A percentile compares a stretch with the other conserved stretches of the same genome.
Conservation (phyloP, 2,888 invertebrate species). For the Baronia brevicornis region DNA sequence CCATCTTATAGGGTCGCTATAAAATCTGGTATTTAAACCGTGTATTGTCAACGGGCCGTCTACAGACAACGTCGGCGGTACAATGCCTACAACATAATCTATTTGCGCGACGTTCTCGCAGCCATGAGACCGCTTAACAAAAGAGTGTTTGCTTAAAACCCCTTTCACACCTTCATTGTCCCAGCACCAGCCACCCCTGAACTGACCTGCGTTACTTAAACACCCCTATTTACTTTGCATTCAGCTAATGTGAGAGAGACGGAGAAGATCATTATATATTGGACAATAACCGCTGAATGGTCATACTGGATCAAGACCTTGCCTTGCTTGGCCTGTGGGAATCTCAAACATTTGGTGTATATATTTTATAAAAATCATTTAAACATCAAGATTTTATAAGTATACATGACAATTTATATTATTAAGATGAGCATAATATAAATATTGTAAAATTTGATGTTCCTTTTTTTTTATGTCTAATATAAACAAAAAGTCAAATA, state of each 20-base stretch:
- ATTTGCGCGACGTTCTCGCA: conserved; percentile 59
- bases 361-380: too few relatives aligned
- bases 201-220: conserved; percentile 25
- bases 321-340: conserved; percentile 43
- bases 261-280: conserved; percentile 28
- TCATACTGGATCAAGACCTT: conserved; percentile 49
- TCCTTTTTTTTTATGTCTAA: too few relatives aligned
- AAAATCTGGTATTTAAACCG: conserved; percentile 17
- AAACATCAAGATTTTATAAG: too few relatives aligned
- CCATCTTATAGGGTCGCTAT: conserved; percentile 6
- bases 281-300: conserved; percentile 43
- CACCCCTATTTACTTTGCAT: conserved; percentile 21
- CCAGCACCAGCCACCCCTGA: conserved; percentile 36
- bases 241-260: conserved; percentile 19
- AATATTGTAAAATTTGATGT: too few relatives aligned
- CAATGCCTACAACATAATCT: conserved; percentile 60
- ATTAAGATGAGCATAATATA: too few relatives aligned
- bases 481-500: too few relatives aligned
- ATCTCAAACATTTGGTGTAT: conserved; percentile 39
- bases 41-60: conserved; percentile 16
- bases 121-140: conserved; percentile 57
- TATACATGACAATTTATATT: too few relatives aligned
- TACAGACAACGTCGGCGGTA: conserved; percentile 26
- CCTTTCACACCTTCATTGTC: conserved; percentile 72
- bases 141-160: conserved; percentile 72